phyloP scores from a whole-genome alignment of 2,888 invertebrate species.

The Emesis furor region DNA sequence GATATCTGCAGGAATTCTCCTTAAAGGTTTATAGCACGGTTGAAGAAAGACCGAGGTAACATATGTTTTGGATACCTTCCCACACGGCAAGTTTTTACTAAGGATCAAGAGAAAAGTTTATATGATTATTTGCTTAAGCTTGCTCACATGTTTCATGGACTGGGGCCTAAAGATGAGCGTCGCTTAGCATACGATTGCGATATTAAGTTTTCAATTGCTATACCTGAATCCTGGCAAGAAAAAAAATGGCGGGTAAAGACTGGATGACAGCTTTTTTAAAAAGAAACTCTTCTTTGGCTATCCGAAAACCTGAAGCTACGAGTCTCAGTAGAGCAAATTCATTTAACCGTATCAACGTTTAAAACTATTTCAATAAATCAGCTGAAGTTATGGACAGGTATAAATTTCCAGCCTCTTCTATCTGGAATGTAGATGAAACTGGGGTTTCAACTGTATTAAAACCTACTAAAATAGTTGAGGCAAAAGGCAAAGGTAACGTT shows the following conservation, averaged over 20 bases:
- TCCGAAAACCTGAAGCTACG: no score
- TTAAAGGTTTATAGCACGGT: neutral
- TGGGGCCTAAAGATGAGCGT: no score
- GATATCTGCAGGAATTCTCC: no score
- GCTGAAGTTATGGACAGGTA: constrained; percentile 11
- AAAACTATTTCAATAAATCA: neutral
- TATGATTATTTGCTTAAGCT: no score
- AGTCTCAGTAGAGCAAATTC: neutral
- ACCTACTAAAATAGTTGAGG: constrained; percentile 23
- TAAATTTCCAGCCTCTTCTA: constrained; percentile 24
- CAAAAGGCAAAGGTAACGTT: constrained; percentile 24
- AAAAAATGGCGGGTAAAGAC: no score
- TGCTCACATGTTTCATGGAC: no score
- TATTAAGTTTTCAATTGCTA: neutral
- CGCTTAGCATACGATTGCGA: no score
- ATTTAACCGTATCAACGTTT: neutral
- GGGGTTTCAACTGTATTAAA: constrained; percentile 24
- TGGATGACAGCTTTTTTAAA: no score
- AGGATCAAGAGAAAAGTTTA: no score
- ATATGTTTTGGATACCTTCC: constrained; percentile 1
- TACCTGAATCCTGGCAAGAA: neutral
- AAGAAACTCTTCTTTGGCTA: neutral
- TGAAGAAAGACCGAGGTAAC: neutral
- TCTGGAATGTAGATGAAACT: constrained; percentile 24
- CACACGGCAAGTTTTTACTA: neutral